Evolutionary conservation across 1,140 invertebrate species (phyloP).

Genomic region (Bombus haemorrhoidalis): DNA sequence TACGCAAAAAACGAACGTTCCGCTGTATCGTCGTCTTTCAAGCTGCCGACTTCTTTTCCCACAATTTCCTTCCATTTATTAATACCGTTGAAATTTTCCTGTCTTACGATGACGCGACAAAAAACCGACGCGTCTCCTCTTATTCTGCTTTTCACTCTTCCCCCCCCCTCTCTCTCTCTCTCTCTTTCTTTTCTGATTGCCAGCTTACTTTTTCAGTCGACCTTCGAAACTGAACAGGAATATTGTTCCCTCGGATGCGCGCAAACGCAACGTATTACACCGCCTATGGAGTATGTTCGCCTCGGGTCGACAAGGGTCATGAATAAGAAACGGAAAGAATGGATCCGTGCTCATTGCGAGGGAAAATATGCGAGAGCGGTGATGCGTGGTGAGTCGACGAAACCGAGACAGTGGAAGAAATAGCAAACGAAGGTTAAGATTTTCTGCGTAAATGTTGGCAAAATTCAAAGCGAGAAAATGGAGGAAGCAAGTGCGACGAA

Average conservation of each 20-base stretch:
- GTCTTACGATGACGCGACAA: background rate
- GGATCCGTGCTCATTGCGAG: slow-evolving; percentile 37
- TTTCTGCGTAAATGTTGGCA: background rate
- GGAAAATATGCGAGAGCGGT: slow-evolving; percentile 15
- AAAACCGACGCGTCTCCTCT: background rate
- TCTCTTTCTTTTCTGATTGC: background rate
- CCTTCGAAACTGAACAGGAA: slow-evolving; percentile 17
- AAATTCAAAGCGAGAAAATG: slow-evolving; percentile 1
- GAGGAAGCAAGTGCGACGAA: background rate
- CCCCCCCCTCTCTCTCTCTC: background rate
- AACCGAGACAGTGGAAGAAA: background rate
- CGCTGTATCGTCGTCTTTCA: slow-evolving; percentile 13
- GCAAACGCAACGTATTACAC: background rate
- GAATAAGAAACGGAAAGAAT: slow-evolving; percentile 40
- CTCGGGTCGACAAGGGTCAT: background rate
- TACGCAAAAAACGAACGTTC: background rate
- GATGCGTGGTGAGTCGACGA: background rate
- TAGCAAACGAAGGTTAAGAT: background rate
- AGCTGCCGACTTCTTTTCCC: slow-evolving; percentile 12
- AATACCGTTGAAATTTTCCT: slow-evolving; percentile 45
- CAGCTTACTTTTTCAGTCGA: too few relatives aligned
- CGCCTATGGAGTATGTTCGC: background rate
- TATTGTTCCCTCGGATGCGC: background rate
- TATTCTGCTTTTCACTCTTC: background rate
- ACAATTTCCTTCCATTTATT: slow-evolving; percentile 39